Percentiles rank a stretch among this genome's conserved stretches.
These are phyloP conservation scores for Hypolimnas misippus DNA, from an alignment of 2,888 invertebrate genomes.

Conservation along the genomic window DNA sequence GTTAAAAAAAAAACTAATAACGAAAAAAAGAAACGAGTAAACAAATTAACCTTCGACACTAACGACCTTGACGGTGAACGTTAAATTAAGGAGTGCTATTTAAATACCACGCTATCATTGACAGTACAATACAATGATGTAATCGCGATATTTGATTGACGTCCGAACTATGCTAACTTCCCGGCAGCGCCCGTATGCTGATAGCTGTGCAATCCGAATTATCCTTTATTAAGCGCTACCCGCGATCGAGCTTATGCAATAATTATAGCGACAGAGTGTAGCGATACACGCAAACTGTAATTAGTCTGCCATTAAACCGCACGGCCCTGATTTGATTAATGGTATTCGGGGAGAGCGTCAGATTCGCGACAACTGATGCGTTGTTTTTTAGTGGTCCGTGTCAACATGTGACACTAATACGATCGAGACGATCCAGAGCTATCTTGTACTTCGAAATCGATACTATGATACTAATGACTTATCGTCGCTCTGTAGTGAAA, in stretches of 20 bases:
- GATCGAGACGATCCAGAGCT: neutral
- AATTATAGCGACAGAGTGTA: conserved; percentile 44
- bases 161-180: conserved; percentile 53
- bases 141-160: conserved; percentile 58
- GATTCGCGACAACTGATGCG: conserved; percentile 41
- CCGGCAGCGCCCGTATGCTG: conserved; percentile 51
- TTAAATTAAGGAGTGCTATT: conserved; percentile 35
- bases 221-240: conserved; percentile 61
- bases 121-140: conserved; percentile 35
- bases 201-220: conserved; percentile 63
- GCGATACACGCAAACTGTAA: conserved; percentile 65
- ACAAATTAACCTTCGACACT: conserved; percentile 28
- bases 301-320: conserved; percentile 80
- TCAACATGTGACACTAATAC: conserved; percentile 21
- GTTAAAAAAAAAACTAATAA: neutral
- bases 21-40: conserved; percentile 1
- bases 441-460: conserved; percentile 2
- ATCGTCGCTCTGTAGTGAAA: neutral
- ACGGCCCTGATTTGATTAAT: conserved; percentile 78
- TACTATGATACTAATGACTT: neutral
- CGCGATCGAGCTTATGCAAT: conserved; percentile 60
- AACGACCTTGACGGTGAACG: conserved; percentile 18
- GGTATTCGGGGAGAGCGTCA: conserved; percentile 39
- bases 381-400: conserved; percentile 54
- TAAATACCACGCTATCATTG: conserved; percentile 47